These are phyloP conservation scores for Anomalospiza imberbis DNA, from an alignment of 2,797 vertebrate species.

Conservation along the genomic window DNA sequence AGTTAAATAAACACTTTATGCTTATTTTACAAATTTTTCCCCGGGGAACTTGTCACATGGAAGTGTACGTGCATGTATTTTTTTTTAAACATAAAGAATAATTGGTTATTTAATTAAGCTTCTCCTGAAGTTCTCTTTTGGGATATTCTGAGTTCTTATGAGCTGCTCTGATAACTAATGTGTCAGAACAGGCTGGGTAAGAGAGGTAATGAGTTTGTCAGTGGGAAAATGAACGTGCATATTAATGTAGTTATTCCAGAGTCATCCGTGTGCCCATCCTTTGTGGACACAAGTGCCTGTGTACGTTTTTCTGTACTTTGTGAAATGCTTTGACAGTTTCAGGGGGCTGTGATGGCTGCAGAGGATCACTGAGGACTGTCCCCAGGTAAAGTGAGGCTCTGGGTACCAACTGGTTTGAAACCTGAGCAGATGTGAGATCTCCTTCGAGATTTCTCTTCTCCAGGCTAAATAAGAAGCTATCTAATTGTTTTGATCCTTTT, in stretches of 20 bases:
- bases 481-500: neutral
- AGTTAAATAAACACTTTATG: slow-evolving; percentile 47
- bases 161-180: neutral
- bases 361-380: neutral
- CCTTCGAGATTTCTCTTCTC: neutral
- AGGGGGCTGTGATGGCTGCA: neutral
- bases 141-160: neutral
- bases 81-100: neutral
- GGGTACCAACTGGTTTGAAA: neutral
- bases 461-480: neutral
- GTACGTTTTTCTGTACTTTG: neutral
- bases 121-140: slow-evolving; percentile 13
- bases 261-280: neutral
- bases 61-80: neutral
- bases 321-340: neutral
- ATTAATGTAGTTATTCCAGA: neutral
- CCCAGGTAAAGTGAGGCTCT: accelerated
- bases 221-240: neutral
- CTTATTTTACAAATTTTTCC: slow-evolving; percentile 25
- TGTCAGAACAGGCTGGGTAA: neutral
- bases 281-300: neutral
- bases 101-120: slow-evolving; percentile 5
- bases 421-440: neutral
- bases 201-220: neutral
- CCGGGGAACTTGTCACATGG: neutral